phyloP scores from a whole-genome alignment of 2,888 invertebrate species.

The Lobophora halterata region DNA sequence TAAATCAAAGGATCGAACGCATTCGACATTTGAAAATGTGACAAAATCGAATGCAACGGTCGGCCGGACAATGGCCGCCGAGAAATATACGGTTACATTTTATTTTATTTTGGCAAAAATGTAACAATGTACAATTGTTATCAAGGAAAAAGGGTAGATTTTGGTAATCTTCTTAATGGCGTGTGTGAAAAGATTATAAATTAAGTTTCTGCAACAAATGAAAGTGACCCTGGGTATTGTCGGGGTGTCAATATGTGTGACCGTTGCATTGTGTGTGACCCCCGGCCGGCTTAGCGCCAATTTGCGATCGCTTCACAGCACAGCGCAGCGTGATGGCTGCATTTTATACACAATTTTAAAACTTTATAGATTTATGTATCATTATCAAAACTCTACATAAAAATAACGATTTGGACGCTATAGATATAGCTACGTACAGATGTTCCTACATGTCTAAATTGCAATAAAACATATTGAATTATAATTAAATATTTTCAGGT shows the following conservation, averaged over 20 bases:
- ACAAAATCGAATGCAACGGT: constrained; percentile 70
- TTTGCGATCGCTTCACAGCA: constrained; percentile 68
- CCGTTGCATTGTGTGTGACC: constrained; percentile 75
- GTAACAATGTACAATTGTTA: constrained; percentile 78
- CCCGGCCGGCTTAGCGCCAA: constrained; percentile 67
- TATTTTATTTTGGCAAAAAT: constrained; percentile 68
- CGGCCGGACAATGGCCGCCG: constrained; percentile 55
- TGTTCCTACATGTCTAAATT: too few relatives aligned
- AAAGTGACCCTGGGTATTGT: constrained; percentile 79
- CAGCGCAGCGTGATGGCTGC: constrained; percentile 65
- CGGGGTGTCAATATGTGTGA: constrained; percentile 80
- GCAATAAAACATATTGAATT: too few relatives aligned
- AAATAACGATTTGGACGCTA: too few relatives aligned
- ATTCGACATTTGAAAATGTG: constrained; percentile 68
- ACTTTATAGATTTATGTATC: constrained; percentile 28
- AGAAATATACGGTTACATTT: constrained; percentile 63
- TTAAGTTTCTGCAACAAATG: constrained; percentile 81
- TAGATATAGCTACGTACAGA: too few relatives aligned
- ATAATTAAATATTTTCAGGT: too few relatives aligned
- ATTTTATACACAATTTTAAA: constrained; percentile 37
- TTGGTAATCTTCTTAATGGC: constrained; percentile 80
- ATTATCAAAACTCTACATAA: constrained; percentile 37
- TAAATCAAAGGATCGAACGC: constrained; percentile 73
- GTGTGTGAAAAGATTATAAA: constrained; percentile 82
- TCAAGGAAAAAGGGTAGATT: constrained; percentile 77